Conservation (phyloP, 1,140 invertebrate genomes). For the Caenorhabditis inopinata region DNA sequence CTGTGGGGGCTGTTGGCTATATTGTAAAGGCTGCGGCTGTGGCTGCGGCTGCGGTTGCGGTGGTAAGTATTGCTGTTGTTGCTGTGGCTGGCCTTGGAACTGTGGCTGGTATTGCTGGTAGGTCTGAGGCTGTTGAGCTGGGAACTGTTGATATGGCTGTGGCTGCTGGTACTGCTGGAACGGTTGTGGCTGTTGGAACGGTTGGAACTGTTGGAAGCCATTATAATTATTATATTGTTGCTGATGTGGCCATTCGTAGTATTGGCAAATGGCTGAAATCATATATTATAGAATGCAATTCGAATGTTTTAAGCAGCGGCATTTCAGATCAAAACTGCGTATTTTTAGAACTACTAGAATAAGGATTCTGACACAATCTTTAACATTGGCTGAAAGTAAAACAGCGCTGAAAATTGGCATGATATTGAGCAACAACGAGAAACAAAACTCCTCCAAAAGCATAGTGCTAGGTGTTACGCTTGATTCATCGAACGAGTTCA, state of each 20-base stretch:
- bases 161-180: slow-evolving; percentile 13
- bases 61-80: slow-evolving; percentile 11
- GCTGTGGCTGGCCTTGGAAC: not conserved
- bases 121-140: slow-evolving; percentile 9
- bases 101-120: slow-evolving; percentile 25
- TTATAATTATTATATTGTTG: not conserved
- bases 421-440: too few species aligned
- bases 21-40: slow-evolving; percentile 24
- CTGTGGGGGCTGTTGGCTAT: slow-evolving; percentile 15
- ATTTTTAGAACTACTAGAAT: too few species aligned
- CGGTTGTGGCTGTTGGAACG: slow-evolving; percentile 6
- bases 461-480: too few species aligned
- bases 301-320: too few species aligned
- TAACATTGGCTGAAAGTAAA: too few species aligned
- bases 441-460: too few species aligned
- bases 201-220: not conserved
- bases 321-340: too few species aligned
- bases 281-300: not conserved
- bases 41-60: slow-evolving; percentile 34
- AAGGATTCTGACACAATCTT: too few species aligned
- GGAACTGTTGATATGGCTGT: slow-evolving; percentile 1
- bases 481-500: too few species aligned
- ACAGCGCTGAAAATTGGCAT: too few species aligned
- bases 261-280: not conserved
- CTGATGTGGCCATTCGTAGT: slow-evolving; percentile 21